Conservation (phyloP, 2,888 invertebrate genomes). For the Horisme vitalbata region DNA sequence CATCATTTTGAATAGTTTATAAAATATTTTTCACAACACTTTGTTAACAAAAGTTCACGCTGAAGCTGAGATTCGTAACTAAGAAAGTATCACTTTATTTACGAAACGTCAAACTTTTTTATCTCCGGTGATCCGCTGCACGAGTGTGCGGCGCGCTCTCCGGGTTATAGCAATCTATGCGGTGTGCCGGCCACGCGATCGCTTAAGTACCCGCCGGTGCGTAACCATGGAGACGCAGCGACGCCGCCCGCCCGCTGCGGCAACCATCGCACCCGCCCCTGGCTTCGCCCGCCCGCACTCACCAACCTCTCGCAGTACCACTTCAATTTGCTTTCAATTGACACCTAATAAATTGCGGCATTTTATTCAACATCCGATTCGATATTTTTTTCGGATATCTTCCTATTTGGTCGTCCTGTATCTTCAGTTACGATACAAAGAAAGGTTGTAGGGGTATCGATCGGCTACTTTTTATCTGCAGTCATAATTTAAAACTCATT, state of each 20-base stretch:
- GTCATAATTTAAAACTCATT: slow-evolving; percentile 82
- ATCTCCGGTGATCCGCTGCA: slow-evolving; percentile 76
- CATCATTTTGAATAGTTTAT: slow-evolving; percentile 68
- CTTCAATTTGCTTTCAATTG: slow-evolving; percentile 27
- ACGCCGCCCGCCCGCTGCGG: slow-evolving; percentile 63
- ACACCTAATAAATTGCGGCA: slow-evolving; percentile 21
- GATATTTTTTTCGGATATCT: slow-evolving; percentile 23
- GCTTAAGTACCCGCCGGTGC: slow-evolving; percentile 64
- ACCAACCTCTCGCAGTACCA: slow-evolving; percentile 25
- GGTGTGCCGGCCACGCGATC: slow-evolving; percentile 46
- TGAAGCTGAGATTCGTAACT: slow-evolving; percentile 79
- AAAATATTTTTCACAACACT: slow-evolving; percentile 64
- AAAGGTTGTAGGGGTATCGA: slow-evolving; percentile 68
- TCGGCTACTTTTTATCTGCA: slow-evolving; percentile 75
- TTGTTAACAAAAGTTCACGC: slow-evolving; percentile 65
- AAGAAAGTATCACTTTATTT: slow-evolving; percentile 73
- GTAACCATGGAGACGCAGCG: slow-evolving; percentile 74
- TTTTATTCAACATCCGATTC: slow-evolving; percentile 28
- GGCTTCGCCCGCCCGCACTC: slow-evolving; percentile 31
- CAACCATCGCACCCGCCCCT: slow-evolving; percentile 39
- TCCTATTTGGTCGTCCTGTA: slow-evolving; percentile 42
- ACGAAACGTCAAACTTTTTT: slow-evolving; percentile 76
- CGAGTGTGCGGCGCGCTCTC: slow-evolving; percentile 77
- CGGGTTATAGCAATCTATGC: slow-evolving; percentile 71
- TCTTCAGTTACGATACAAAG: slow-evolving; percentile 63